These are phyloP conservation scores for Cataglyphis albicans DNA, from an alignment of 2,888 invertebrate species.

Conservation along the genomic window DNA sequence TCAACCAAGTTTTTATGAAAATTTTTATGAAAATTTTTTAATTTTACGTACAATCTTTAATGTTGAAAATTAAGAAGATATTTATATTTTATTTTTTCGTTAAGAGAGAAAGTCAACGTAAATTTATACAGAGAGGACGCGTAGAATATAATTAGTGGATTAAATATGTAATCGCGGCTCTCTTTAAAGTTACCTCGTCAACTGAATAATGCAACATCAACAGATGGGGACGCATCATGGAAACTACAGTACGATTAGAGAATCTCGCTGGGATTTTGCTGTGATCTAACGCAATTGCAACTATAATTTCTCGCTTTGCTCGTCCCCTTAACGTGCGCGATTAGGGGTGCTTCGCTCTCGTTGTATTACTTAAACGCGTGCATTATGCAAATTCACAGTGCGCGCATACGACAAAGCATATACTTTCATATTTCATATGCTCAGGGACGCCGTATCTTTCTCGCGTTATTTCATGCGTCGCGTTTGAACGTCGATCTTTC, in stretches of 20 bases:
- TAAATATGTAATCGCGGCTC: not conserved
- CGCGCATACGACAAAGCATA: constrained; percentile 3
- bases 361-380: constrained; percentile 44
- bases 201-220: constrained; percentile 3
- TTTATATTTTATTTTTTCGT: not conserved
- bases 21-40: not conserved
- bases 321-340: constrained; percentile 12
- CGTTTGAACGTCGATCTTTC: constrained; percentile 43
- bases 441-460: constrained; percentile 38
- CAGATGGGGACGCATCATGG: not conserved
- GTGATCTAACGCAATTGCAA: constrained; percentile 43
- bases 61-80: not conserved
- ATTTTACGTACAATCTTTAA: not conserved
- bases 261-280: constrained; percentile 6
- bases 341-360: constrained; percentile 30
- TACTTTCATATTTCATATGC: constrained; percentile 37
- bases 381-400: constrained; percentile 38
- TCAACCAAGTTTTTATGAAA: not conserved
- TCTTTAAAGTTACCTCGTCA: not conserved
- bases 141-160: not conserved
- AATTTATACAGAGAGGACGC: not conserved
- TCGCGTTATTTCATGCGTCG: constrained; percentile 35
- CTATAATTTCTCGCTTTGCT: constrained; percentile 25
- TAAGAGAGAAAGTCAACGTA: not conserved
- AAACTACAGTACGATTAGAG: not conserved